A percentile compares a stretch with the other conserved stretches of the same genome.
Conservation (phyloP, 2,113 vertebrate species). For the Natator depressus region DNA sequence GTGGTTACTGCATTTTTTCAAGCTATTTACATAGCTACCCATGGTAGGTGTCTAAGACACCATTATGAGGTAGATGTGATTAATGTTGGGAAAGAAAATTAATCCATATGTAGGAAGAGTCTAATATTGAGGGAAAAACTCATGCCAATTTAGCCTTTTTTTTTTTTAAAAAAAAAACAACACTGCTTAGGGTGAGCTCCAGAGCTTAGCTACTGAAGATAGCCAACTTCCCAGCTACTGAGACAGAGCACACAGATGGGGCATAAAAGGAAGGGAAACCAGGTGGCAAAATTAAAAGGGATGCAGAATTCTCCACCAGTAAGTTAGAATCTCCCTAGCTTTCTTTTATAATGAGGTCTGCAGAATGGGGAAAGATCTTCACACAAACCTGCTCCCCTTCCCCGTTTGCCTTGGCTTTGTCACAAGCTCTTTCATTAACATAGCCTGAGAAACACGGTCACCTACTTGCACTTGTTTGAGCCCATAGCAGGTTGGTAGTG, state of each 20-base stretch:
- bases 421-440: background rate
- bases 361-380: background rate
- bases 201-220: background rate
- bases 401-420: background rate
- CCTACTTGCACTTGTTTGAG: background rate
- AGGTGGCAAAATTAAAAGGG: background rate
- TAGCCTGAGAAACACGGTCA: background rate
- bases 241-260: background rate
- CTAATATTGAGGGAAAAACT: background rate
- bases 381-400: background rate
- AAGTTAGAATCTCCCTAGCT: background rate
- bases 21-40: background rate
- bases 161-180: background rate
- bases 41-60: background rate
- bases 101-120: background rate
- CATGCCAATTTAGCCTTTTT: background rate
- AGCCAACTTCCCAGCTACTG: background rate
- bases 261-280: background rate
- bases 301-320: background rate
- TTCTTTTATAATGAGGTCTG: too few relatives aligned
- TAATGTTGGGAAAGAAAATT: background rate
- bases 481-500: background rate
- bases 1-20: background rate
- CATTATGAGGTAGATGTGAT: background rate
- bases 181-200: background rate